Base-by-base conservation (phyloP, 2,888 invertebrate species). In the Habroteleia sp. region DNA sequence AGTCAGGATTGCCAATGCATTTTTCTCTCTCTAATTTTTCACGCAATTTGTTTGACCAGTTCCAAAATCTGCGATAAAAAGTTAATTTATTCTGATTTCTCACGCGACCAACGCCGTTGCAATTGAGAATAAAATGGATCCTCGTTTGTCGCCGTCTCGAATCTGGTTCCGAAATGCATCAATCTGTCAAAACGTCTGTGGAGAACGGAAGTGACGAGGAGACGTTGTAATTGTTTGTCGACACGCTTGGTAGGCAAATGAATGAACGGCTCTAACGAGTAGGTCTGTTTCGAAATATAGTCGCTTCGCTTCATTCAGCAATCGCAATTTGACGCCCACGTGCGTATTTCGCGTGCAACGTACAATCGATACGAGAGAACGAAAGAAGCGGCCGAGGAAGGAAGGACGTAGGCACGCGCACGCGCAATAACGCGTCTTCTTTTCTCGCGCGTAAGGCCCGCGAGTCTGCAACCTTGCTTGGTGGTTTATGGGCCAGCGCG, bases 391-490 rank as follows among this genome's bases (percentile, higher is more conserved):
- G 39, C 46, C 54, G 56, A 63, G 54, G 71, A 63, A 66, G 37
- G 63, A 23, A 42, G 65, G 66, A 60, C 46, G 69, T 65, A 71
- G 68, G 68, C 58, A 74, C 63, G 58, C 75, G 77, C 77, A 20
- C n/a, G 56, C 62, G 54, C 72, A 27, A 13, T 37, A 25, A 39
- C 48, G 62, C 39, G 54, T 69, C 46, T 62, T 52, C 62, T 69
- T 54, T 52, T 69, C 44, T 69, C 46, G 62, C 52, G 50, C 39
- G 54, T 14, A 20, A 29, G 48, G 65, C 25, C 71, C 77, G 62
- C 37, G 31, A 56, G 58, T 25, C 79, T 73, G 73, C 74, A 84
- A 84, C 85, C 85, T 85, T 85, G 85, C 82, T 17, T 27, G 13
- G 69, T 65, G 65, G 37, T 63, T 73, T 60, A 65, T 65, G 73